phyloP scores from a whole-genome alignment of 2,888 invertebrate species.

The Zele albiditarsus region DNA sequence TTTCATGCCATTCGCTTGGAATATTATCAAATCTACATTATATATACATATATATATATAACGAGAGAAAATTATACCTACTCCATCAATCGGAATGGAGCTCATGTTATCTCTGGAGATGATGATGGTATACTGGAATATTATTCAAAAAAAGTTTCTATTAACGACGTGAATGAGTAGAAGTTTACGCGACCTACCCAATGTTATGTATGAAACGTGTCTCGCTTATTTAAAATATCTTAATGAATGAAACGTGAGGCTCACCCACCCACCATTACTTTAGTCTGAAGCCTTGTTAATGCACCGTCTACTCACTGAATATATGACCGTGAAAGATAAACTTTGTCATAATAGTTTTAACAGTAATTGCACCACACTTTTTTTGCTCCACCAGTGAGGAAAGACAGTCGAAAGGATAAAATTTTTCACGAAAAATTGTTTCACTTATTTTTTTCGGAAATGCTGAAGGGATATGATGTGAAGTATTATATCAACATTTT shows the following conservation, averaged over 20 bases:
- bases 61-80: not conserved
- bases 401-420: too few species aligned
- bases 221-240: slow-evolving; percentile 4
- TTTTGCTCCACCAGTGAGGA: not conserved
- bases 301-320: not conserved
- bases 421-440: too few species aligned
- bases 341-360: slow-evolving; percentile 20
- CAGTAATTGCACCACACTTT: not conserved
- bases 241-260: slow-evolving; percentile 22
- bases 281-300: slow-evolving; percentile 23
- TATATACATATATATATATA: not conserved
- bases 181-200: slow-evolving; percentile 6
- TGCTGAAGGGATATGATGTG: too few species aligned
- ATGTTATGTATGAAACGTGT: slow-evolving; percentile 10
- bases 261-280: slow-evolving; percentile 12
- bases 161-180: slow-evolving; percentile 23
- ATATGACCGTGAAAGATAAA: slow-evolving; percentile 8
- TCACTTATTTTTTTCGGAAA: too few species aligned
- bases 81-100: not conserved
- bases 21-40: slow-evolving; percentile 3
- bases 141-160: slow-evolving; percentile 31
- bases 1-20: not conserved
- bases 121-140: slow-evolving; percentile 23
- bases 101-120: slow-evolving; percentile 13
- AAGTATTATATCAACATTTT: too few species aligned